Conservation (phyloP, 1,140 invertebrate genomes). For the Coptotermes formosanus region DNA sequence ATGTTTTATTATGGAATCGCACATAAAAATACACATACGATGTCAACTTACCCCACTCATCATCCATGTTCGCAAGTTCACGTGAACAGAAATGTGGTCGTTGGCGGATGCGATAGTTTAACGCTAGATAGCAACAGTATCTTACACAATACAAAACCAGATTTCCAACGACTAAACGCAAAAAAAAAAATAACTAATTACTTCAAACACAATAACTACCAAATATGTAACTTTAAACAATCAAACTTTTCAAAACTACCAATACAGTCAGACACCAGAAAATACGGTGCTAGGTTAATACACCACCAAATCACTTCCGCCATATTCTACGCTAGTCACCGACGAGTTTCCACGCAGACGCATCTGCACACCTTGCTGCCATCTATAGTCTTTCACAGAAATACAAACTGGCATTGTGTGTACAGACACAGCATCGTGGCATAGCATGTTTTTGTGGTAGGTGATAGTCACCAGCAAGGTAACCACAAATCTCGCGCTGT, state of each 20-base stretch:
- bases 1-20: background rate
- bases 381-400: no score
- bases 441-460: no score
- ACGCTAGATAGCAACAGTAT: slow-evolving; percentile 24
- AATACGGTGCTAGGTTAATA: background rate
- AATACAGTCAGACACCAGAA: background rate
- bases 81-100: slow-evolving; percentile 32
- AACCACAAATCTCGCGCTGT: no score
- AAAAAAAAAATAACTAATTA: background rate
- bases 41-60: slow-evolving; percentile 32
- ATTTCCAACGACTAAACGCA: background rate
- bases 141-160: background rate
- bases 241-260: background rate
- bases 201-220: background rate
- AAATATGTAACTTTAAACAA: background rate
- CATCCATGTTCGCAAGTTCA: slow-evolving; percentile 32
- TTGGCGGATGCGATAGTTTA: background rate
- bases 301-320: background rate
- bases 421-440: no score
- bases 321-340: background rate
- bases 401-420: no score
- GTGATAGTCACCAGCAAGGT: no score
- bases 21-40: background rate
- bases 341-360: no score
- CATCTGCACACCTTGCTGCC: no score